Evolutionary conservation across 2,797 vertebrate genomes (phyloP).

Genomic region (Hylomyscus alleni): DNA sequence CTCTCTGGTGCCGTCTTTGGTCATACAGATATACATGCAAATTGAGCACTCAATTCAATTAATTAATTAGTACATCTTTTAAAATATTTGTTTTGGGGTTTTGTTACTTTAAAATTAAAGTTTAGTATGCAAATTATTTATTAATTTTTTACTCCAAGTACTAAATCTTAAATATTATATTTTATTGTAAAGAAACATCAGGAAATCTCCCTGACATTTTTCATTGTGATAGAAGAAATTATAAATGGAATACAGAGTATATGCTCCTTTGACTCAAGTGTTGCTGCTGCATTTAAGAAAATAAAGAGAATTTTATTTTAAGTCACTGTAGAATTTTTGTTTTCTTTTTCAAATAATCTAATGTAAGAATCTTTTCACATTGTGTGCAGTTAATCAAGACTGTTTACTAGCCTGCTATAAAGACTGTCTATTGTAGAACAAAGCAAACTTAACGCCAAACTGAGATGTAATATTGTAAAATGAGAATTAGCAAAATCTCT

Average conservation of each 20-base stretch:
- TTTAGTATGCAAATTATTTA: not conserved
- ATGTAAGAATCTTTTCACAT: not conserved
- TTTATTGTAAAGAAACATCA: not conserved
- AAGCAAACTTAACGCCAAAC: conserved; percentile 38
- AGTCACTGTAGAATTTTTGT: not conserved
- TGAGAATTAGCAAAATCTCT: conserved; percentile 78
- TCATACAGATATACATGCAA: not conserved
- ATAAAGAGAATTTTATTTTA: not conserved
- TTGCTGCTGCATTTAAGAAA: conserved; percentile 18
- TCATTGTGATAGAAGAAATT: conserved; percentile 40
- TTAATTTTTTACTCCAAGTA: not conserved
- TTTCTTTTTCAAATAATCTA: not conserved
- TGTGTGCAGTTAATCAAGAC: conserved; percentile 25
- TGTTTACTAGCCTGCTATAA: not conserved
- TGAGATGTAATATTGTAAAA: conserved; percentile 63
- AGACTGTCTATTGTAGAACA: conserved; percentile 47
- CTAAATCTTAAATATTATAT: not conserved
- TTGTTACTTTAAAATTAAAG: not conserved
- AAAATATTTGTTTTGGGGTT: not conserved
- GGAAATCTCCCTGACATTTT: not conserved
- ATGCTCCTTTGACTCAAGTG: not conserved
- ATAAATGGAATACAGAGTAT: not conserved
- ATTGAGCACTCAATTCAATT: not conserved
- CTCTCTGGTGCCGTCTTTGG: not conserved
- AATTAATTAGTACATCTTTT: not conserved